Conservation (phyloP, 2,888 invertebrate species). For the Seira musarum region DNA sequence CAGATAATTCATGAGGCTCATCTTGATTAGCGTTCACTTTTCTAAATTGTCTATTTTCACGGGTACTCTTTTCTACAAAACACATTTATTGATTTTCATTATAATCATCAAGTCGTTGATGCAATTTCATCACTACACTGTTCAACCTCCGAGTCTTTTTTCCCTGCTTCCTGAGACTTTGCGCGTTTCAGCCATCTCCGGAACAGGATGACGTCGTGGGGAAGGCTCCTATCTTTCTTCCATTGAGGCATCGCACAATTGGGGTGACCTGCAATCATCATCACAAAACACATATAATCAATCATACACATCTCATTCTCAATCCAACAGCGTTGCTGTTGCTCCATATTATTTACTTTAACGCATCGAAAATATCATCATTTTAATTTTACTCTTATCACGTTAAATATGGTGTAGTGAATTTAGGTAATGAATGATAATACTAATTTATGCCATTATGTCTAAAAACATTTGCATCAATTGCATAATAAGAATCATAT, state of each 20-base stretch:
- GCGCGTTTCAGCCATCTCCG: conserved; percentile 54
- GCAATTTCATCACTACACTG: conserved; percentile 42
- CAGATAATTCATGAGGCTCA: conserved; percentile 72
- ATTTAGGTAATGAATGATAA: too few relatives aligned
- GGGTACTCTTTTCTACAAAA: conserved; percentile 40
- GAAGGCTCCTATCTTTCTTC: conserved; percentile 16
- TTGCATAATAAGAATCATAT: too few relatives aligned
- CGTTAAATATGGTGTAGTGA: too few relatives aligned
- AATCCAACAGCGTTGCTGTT: too few relatives aligned
- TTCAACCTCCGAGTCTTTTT: conserved; percentile 49
- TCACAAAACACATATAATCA: too few relatives aligned
- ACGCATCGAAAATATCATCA: too few relatives aligned
- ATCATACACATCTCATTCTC: too few relatives aligned
- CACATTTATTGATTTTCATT: conserved; percentile 42
- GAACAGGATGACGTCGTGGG: neutral
- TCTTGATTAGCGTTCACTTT: conserved; percentile 56
- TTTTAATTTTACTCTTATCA: too few relatives aligned
- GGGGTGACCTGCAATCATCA: conserved; percentile 30
- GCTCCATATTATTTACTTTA: too few relatives aligned
- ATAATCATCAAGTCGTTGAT: conserved; percentile 47
- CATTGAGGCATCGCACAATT: conserved; percentile 51
- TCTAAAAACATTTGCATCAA: too few relatives aligned
- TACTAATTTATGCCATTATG: too few relatives aligned
- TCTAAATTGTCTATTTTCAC: conserved; percentile 54
- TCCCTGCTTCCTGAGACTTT: conserved; percentile 57